Evolutionary conservation across 2,888 invertebrate species (phyloP).

Genomic region (Barypeithes pellucidus): DNA sequence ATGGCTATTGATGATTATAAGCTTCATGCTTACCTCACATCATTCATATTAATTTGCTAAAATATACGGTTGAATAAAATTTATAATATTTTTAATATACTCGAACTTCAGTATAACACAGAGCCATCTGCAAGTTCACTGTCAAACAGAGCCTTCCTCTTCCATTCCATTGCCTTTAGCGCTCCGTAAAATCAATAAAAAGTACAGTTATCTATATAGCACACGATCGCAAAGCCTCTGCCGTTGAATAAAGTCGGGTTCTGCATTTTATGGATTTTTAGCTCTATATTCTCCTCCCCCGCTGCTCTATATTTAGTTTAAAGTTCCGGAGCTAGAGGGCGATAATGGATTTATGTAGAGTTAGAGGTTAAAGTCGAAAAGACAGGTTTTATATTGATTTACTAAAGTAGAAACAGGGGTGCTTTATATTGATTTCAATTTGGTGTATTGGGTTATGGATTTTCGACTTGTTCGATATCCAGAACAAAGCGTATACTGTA

Average conservation of each 20-base stretch:
- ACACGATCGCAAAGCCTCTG: not conserved
- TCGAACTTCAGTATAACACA: not conserved
- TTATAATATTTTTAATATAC: too few species aligned
- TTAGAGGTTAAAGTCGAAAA: too few species aligned
- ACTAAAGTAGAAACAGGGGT: not conserved
- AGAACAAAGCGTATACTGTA: not conserved
- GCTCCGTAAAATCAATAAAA: not conserved
- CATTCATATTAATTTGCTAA: too few species aligned
- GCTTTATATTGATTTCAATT: conserved; percentile 5
- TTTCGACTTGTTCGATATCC: not conserved
- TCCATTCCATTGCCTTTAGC: not conserved
- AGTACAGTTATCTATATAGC: not conserved
- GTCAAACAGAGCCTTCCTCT: not conserved
- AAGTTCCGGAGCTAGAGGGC: conserved; percentile 4
- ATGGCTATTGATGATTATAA: too few species aligned
- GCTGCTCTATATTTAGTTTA: not conserved
- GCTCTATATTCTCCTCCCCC: not conserved
- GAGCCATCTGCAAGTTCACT: not conserved
- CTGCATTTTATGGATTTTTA: conserved; percentile 10
- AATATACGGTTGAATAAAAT: too few species aligned
- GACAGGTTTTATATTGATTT: too few species aligned
- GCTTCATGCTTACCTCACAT: too few species aligned
- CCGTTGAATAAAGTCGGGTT: not conserved
- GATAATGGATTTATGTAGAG: not conserved
- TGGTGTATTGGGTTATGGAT: not conserved